Percentiles rank a stretch among this genome's conserved stretches.
Evolutionary conservation across 2,888 invertebrate genomes (phyloP).

Genomic region (Chrysomela aeneicollis): DNA sequence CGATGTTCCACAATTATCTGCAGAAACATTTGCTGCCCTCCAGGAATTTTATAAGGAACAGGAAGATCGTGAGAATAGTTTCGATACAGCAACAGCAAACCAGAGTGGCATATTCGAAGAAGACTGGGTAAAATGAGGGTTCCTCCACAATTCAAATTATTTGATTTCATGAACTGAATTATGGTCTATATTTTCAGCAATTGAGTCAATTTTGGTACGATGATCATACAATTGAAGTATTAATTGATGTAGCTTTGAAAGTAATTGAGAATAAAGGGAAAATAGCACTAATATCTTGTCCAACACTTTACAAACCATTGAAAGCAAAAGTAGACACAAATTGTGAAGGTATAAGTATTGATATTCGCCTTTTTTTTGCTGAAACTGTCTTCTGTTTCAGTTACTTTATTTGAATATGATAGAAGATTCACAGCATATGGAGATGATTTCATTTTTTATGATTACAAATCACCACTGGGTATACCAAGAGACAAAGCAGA

Average conservation of each 20-base stretch:
- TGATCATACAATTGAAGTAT: slow-evolving; percentile 74
- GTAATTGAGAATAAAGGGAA: slow-evolving; percentile 66
- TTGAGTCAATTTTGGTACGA: slow-evolving; percentile 98
- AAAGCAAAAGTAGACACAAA: slow-evolving; percentile 61
- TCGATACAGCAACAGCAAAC: slow-evolving; percentile 52
- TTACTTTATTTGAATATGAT: slow-evolving; percentile 77
- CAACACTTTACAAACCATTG: slow-evolving; percentile 79
- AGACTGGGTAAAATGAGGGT: slow-evolving; percentile 80
- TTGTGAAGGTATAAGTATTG: slow-evolving; percentile 45
- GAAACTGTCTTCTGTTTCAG: slow-evolving; percentile 38
- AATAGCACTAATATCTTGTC: slow-evolving; percentile 88
- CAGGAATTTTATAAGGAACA: slow-evolving; percentile 81
- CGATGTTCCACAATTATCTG: slow-evolving; percentile 72
- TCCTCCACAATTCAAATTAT: no score
- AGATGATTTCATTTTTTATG: slow-evolving; percentile 83
- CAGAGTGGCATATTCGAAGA: slow-evolving; percentile 73
- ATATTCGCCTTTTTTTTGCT: background rate
- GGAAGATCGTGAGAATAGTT: slow-evolving; percentile 67
- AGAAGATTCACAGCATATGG: slow-evolving; percentile 81
- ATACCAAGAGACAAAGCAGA: slow-evolving; percentile 68
- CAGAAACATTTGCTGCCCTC: slow-evolving; percentile 76
- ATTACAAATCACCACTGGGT: slow-evolving; percentile 82
- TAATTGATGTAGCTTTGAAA: slow-evolving; percentile 74
- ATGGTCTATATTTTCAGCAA: slow-evolving; percentile 77
- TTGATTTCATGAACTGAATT: no score